Conservation (phyloP, 2,113 vertebrate genomes). For the Dolichallabes microphthalmus region DNA sequence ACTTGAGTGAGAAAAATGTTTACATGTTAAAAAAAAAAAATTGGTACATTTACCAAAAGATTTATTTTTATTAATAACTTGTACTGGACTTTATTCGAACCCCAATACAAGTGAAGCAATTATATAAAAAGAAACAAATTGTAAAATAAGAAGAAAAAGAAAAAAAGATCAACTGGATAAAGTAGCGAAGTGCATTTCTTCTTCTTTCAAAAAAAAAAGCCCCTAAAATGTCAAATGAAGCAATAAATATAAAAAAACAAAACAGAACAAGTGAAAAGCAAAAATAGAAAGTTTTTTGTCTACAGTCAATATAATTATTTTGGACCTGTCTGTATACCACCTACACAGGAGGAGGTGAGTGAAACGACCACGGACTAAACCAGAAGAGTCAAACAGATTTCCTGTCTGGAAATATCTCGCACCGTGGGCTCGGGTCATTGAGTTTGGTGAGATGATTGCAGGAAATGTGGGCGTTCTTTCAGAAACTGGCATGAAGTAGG, state of each 20-base stretch:
- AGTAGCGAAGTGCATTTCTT: neutral
- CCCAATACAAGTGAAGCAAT: neutral
- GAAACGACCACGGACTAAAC: neutral
- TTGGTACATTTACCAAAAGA: neutral
- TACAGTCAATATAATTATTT: neutral
- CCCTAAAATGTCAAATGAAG: neutral
- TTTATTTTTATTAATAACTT: neutral
- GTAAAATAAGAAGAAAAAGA: neutral
- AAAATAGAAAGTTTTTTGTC: neutral
- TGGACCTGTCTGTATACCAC: neutral
- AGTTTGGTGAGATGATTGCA: neutral
- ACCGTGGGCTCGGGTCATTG: constrained; percentile 8
- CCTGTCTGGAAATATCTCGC: constrained; percentile 8
- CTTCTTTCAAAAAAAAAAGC: neutral
- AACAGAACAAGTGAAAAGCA: neutral
- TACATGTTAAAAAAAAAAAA: no score
- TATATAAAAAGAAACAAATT: neutral
- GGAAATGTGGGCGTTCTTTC: constrained; percentile 6
- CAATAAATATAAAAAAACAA: neutral
- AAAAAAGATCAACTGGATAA: neutral
- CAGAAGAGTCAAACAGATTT: neutral
- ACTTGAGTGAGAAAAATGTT: neutral
- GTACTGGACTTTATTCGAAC: neutral
- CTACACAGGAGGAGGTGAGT: neutral
- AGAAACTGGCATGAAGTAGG: constrained; percentile 18